Base-by-base conservation (phyloP, 2,113 vertebrate genomes). In the Corythoichthys haematopterus region DNA sequence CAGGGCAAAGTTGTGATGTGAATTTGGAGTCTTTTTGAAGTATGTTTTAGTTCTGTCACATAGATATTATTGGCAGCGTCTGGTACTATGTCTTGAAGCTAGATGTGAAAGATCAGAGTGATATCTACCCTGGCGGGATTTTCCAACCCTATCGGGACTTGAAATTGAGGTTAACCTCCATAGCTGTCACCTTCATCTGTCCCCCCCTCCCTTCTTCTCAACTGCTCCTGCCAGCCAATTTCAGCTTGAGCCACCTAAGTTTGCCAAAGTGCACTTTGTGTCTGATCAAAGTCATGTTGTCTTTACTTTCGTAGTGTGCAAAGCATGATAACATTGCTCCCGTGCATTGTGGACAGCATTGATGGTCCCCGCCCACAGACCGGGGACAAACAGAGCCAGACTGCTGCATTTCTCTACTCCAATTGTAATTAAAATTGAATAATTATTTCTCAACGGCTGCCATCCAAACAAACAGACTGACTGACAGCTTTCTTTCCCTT, bases 361-460 rank as follows among this genome's bases (percentile, higher is more conserved):
- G 65, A 46, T 82, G 11, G 68, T 64, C 64, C 51, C 59, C 51
- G 2, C 46, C 70, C 78, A 65, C 53, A 70, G 72, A 69, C 37
- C 73, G 13, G 64, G 66, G 77, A 71, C 64, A 74, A 57, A 66
- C 74, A 73, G 68, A 68, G 79, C 81, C 79, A 10, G 79, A 72
- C 82, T 55, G 51, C 72, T 11, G 70, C 76, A 50, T 57, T 72
- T 80, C 82, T 81, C 81, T 84, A 80, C 84, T 84, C 68, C 67
- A 84, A 84, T 75, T 74, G 80, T 89, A 90, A 90, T 89, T 91
- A 90, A 89, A 89, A 86, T 75, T 74, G 84, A 89, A 88, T 89
- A 84, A 88, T 88, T 85, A 83, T 87, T 85, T 82, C 80, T 88
- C 81, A 70, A 84, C 76, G 79, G 85, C 81, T 50, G 57, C 80